A percentile compares a stretch with the other conserved stretches of the same genome.
Evolutionary conservation across 2,797 vertebrate species (phyloP).

Genomic region (Clarias fuscus): DNA sequence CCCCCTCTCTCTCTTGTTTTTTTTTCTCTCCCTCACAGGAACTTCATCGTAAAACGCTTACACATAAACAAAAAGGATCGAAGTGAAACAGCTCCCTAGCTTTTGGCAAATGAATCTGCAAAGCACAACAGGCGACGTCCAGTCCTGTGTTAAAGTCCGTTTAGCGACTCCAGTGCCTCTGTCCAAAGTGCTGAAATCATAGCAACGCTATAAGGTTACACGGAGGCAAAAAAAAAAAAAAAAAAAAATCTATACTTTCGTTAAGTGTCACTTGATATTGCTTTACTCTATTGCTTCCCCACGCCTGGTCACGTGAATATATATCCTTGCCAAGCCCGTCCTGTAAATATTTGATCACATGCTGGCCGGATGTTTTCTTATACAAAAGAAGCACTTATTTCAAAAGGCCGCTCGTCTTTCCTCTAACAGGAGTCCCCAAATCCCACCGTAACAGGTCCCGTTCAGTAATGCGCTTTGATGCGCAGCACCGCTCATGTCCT

Average conservation of each 20-base stretch:
- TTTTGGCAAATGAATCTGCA: slow-evolving; percentile 67
- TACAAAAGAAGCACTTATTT: slow-evolving; percentile 68
- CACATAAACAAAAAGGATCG: slow-evolving; percentile 58
- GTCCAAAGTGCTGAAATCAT: slow-evolving; percentile 93
- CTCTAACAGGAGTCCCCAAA: slow-evolving; percentile 61
- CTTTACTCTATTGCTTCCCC: slow-evolving; percentile 79
- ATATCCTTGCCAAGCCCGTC: slow-evolving; percentile 81
- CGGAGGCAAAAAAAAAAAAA: slow-evolving; percentile 62
- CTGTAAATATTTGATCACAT: slow-evolving; percentile 90
- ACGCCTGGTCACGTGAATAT: slow-evolving; percentile 87
- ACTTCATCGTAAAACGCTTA: slow-evolving; percentile 69
- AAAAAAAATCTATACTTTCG: slow-evolving; percentile 77
- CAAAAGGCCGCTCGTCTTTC: slow-evolving; percentile 64
- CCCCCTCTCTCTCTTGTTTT: slow-evolving; percentile 49
- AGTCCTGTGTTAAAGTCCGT: slow-evolving; percentile 73
- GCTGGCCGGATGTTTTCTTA: slow-evolving; percentile 81
- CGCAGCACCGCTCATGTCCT: slow-evolving; percentile 62
- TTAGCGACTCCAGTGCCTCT: slow-evolving; percentile 84
- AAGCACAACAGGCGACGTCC: slow-evolving; percentile 74
- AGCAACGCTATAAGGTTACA: slow-evolving; percentile 74
- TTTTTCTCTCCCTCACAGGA: slow-evolving; percentile 55
- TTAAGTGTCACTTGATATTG: slow-evolving; percentile 84
- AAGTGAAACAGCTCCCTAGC: slow-evolving; percentile 66
- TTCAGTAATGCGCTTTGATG: slow-evolving; percentile 55
- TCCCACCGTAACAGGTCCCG: slow-evolving; percentile 60